Evolutionary conservation across 2,113 vertebrate species (phyloP).

Genomic region (Lepus timidus): DNA sequence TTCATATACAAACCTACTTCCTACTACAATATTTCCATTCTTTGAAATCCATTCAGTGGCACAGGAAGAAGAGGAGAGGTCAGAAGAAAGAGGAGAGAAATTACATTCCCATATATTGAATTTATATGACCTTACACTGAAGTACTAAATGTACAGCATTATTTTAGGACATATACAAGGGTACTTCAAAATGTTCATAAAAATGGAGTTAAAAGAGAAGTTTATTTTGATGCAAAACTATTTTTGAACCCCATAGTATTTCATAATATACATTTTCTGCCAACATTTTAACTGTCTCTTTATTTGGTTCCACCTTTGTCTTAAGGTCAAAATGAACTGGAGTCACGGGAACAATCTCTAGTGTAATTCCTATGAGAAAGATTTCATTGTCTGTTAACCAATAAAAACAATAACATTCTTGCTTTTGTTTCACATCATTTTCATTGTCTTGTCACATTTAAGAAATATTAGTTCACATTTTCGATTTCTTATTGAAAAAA

Average conservation of each 20-base stretch:
- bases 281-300: too few species aligned
- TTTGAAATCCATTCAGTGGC: neutral
- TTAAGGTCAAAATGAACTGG: neutral
- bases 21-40: neutral
- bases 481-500: constrained; percentile 61
- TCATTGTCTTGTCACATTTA: constrained; percentile 36
- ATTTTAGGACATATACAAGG: neutral
- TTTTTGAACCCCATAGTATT: too few species aligned
- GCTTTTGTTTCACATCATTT: neutral
- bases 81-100: neutral
- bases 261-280: too few species aligned
- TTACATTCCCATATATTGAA: neutral
- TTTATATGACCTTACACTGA: neutral
- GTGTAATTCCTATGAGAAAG: neutral
- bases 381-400: neutral
- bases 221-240: too few species aligned
- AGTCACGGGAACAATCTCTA: neutral
- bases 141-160: neutral
- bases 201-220: too few species aligned
- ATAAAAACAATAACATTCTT: neutral
- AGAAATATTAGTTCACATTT: constrained; percentile 41
- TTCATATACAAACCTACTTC: neutral
- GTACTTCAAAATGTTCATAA: too few species aligned
- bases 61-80: neutral
- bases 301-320: neutral